A percentile compares a stretch with the other conserved stretches of the same genome.
Conservation (phyloP, 2,888 invertebrate genomes). For the Syrista parreyssii region DNA sequence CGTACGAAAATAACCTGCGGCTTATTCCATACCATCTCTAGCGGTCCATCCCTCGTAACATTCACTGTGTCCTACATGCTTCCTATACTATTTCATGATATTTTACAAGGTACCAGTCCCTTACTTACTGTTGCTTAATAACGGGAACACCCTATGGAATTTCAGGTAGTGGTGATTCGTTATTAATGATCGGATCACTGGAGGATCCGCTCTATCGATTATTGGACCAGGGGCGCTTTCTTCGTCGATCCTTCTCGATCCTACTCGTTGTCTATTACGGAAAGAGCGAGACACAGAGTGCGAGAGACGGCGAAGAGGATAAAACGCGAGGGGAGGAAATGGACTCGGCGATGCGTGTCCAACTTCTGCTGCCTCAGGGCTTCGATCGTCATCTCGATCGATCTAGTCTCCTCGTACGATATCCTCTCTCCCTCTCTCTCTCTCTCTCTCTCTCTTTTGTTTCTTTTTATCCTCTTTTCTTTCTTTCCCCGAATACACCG, state of each 20-base stretch:
- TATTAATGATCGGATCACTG: slow-evolving; percentile 48
- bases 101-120: background rate
- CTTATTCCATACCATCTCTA: too few species aligned
- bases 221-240: background rate
- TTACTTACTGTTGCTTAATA: slow-evolving; percentile 40
- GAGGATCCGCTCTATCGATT: slow-evolving; percentile 7
- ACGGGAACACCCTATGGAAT: slow-evolving; percentile 49
- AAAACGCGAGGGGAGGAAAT: background rate
- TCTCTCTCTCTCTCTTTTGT: background rate
- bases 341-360: too few species aligned
- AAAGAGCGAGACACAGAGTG: background rate
- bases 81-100: too few species aligned
- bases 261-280: too few species aligned
- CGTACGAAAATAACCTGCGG: slow-evolving; percentile 47
- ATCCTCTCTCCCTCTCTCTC: background rate
- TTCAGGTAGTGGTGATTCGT: slow-evolving; percentile 50
- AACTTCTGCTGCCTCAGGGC: too few species aligned
- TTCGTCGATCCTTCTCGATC: too few species aligned
- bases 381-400: background rate
- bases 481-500: slow-evolving; percentile 21
- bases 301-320: too few species aligned
- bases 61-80: too few species aligned
- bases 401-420: background rate
- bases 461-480: slow-evolving; percentile 7
- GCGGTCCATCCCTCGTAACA: too few species aligned